Conservation (phyloP, 2,888 invertebrate genomes). For the Globia sparganii region DNA sequence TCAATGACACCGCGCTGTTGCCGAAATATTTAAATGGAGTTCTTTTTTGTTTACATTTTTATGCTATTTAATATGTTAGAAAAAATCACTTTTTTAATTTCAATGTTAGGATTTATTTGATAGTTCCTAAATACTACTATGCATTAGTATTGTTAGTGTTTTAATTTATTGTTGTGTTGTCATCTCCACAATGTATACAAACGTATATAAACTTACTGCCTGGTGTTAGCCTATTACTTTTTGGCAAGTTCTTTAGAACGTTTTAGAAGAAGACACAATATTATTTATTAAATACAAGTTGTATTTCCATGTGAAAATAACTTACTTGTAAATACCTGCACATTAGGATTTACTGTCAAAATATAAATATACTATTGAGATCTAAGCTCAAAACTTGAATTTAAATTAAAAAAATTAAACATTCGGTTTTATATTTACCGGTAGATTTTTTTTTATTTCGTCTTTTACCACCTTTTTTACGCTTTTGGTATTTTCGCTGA, state of each 20-base stretch:
- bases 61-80: too few relatives aligned
- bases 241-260: background rate
- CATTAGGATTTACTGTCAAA: conserved; percentile 8
- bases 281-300: background rate
- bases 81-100: too few relatives aligned
- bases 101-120: too few relatives aligned
- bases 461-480: background rate
- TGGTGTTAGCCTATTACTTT: background rate
- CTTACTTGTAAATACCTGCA: background rate
- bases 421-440: background rate
- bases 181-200: too few relatives aligned
- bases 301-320: background rate
- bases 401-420: too few relatives aligned
- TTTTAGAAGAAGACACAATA: too few relatives aligned
- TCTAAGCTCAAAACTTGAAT: background rate
- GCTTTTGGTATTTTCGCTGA: background rate
- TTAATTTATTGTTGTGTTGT: too few relatives aligned
- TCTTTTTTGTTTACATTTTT: too few relatives aligned
- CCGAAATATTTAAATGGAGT: too few relatives aligned
- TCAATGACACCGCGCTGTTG: too few relatives aligned
- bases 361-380: background rate
- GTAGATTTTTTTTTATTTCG: background rate
- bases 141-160: too few relatives aligned
- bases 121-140: too few relatives aligned
- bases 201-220: conserved; percentile 9